Base-by-base conservation (phyloP, 2,888 invertebrate genomes). In the Chromoteleia sp. region DNA sequence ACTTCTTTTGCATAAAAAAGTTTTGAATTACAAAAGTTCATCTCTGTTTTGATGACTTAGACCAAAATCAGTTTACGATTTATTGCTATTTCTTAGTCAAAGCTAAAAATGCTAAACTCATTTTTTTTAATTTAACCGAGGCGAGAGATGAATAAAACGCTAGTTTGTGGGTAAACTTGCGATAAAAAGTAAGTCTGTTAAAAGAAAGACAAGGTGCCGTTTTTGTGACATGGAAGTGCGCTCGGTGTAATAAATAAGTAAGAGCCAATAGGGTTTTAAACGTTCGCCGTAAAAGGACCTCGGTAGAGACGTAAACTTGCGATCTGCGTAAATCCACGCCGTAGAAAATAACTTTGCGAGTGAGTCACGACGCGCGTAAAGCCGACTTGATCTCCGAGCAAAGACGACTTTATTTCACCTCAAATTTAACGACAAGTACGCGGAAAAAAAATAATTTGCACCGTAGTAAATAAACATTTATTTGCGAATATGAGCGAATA, bases 341-440 rank as follows among this genome's bases (percentile, higher is more conserved):
- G 76, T 73, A 83, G 52, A 70, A 75, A 78, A 79, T 70, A 78
- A 79, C 68, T 81, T 81, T 67, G 81, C 68, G 61, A 65, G 67
- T 80, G 70, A 75, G 63, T 73, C 83, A 78, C 76, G 56, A 80
- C 73, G 77, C 76, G 86, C 81, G 85, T 87, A 87, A 87, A 87
- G 85, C 86, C 81, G 79, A 75, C 81, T 83, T 81, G 83, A 83
- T 68, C 79, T 77, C 43, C 81, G 79, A 65, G 84, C 84, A 89
- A 88, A 86, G 84, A 84, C 84, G 86, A 85, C 86, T 88, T 89
- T 88, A 89, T 88, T 89, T 89, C 87, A 89, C 87, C 86, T 84
- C 83, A 86, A 88, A 88, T 89, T 89, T 88, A 89, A 88, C 85
- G 82, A 82, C 77, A 67, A 70, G 75, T 56, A 71, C 52, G 71